Percentiles rank a stretch among this genome's conserved stretches.
Conservation (phyloP, 2,888 invertebrate genomes). For the Rhagonycha lutea region DNA sequence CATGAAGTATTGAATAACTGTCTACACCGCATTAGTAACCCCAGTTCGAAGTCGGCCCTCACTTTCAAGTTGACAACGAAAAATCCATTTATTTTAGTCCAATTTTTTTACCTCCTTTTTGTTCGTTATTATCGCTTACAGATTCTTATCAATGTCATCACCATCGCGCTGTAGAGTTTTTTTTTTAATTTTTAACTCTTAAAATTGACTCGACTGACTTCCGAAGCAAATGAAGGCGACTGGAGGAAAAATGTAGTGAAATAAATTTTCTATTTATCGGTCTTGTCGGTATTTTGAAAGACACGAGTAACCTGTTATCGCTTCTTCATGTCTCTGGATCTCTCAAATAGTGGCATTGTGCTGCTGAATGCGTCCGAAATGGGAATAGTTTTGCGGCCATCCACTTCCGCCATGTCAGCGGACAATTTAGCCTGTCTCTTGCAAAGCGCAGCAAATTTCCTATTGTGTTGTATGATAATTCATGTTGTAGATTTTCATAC, state of each 20-base stretch:
- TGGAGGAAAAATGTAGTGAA: neutral
- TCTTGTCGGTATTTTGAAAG: conserved; percentile 8
- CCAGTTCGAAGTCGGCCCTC: conserved; percentile 32
- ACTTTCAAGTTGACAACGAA: conserved; percentile 29
- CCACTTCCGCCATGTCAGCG: conserved; percentile 31
- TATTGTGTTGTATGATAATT: conserved; percentile 14
- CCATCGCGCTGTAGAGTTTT: neutral
- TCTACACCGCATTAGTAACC: conserved; percentile 36
- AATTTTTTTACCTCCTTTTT: conserved; percentile 12
- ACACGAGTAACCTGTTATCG: conserved; percentile 35
- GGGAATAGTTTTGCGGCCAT: conserved; percentile 43
- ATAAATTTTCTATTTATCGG: conserved; percentile 18
- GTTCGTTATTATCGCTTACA: conserved; percentile 14
- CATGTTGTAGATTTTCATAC: conserved; percentile 12
- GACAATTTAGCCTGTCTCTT: conserved; percentile 20
- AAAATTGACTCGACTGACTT: neutral
- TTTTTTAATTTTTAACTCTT: neutral
- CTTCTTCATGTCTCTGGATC: conserved; percentile 34
- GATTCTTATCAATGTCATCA: conserved; percentile 1
- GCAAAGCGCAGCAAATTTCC: conserved; percentile 22
- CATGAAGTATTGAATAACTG: conserved; percentile 38
- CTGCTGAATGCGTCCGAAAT: conserved; percentile 41
- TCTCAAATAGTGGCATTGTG: conserved; percentile 40
- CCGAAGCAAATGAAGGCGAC: neutral
- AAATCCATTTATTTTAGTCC: conserved; percentile 15